A percentile compares a stretch with the other conserved stretches of the same genome.
Conservation (phyloP, 1,140 invertebrate genomes). For the Eulimnadia texana region DNA sequence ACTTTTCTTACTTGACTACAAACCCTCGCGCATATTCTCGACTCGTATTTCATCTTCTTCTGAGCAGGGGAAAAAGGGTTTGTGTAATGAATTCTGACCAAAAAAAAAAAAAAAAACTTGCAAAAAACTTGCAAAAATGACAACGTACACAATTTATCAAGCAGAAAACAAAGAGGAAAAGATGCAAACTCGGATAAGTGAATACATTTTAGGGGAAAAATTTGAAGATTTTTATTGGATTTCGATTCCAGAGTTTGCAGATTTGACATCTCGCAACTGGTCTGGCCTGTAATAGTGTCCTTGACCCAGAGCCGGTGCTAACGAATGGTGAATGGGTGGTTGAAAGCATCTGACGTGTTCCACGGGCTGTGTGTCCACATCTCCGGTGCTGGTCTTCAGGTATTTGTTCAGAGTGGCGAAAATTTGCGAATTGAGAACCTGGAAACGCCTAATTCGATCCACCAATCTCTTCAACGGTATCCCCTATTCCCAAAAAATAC, state of each 20-base stretch:
- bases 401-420: slow-evolving; percentile 95
- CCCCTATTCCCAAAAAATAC: slow-evolving; percentile 45
- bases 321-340: slow-evolving; percentile 63
- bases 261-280: slow-evolving; percentile 28
- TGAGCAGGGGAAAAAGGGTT: too few relatives aligned
- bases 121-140: too few relatives aligned
- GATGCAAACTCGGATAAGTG: too few relatives aligned
- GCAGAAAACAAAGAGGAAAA: too few relatives aligned
- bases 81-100: too few relatives aligned
- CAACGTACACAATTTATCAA: too few relatives aligned
- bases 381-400: slow-evolving; percentile 55
- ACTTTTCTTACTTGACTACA: too few relatives aligned
- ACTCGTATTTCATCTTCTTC: too few relatives aligned
- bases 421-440: slow-evolving; percentile 96
- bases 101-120: too few relatives aligned
- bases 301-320: slow-evolving; percentile 23
- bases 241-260: background rate
- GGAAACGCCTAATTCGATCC: slow-evolving; percentile 90
- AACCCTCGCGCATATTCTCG: too few relatives aligned
- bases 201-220: background rate
- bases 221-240: background rate
- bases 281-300: slow-evolving; percentile 45
- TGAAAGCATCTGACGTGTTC: slow-evolving; percentile 96
- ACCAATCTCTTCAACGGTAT: slow-evolving; percentile 76
- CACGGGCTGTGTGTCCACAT: slow-evolving; percentile 63